phyloP scores from a whole-genome alignment of 2,888 invertebrate species.

The Heliothis peltigera region DNA sequence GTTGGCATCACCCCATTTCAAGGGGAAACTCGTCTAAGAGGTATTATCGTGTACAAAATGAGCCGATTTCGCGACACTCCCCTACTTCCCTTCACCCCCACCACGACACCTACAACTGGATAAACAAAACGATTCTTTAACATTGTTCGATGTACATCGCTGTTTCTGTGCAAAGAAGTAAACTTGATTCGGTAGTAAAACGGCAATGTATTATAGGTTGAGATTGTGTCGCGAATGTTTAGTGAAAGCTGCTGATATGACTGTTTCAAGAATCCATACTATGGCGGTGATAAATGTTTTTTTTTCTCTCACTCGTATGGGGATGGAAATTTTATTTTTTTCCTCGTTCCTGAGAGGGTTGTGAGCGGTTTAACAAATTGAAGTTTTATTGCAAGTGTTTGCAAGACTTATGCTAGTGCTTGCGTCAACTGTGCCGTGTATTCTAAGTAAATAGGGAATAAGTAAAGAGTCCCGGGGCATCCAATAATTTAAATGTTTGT shows the following conservation, averaged over 20 bases:
- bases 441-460: conserved; percentile 3
- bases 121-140: conserved; percentile 17
- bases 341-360: conserved; percentile 31
- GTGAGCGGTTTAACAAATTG: conserved; percentile 52
- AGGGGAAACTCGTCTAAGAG: conserved; percentile 61
- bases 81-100: conserved; percentile 52
- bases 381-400: conserved; percentile 55
- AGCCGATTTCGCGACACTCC: conserved; percentile 73
- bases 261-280: conserved; percentile 57
- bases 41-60: conserved; percentile 80
- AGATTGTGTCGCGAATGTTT: conserved; percentile 7
- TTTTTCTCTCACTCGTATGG: conserved; percentile 45
- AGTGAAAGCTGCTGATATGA: conserved; percentile 54
- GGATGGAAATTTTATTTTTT: conserved; percentile 55
- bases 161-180: conserved; percentile 13
- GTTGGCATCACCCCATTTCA: conserved; percentile 53
- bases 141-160: conserved; percentile 37
- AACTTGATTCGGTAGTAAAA: conserved; percentile 1
- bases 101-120: conserved; percentile 10
- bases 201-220: conserved; percentile 30
- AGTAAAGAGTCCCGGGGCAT: too few species aligned
- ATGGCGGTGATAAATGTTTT: conserved; percentile 65
- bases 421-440: conserved; percentile 18
- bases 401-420: conserved; percentile 34
- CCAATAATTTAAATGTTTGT: too few species aligned